Conservation (phyloP, 2,797 vertebrate genomes). For the Rhinatrema bivittatum region DNA sequence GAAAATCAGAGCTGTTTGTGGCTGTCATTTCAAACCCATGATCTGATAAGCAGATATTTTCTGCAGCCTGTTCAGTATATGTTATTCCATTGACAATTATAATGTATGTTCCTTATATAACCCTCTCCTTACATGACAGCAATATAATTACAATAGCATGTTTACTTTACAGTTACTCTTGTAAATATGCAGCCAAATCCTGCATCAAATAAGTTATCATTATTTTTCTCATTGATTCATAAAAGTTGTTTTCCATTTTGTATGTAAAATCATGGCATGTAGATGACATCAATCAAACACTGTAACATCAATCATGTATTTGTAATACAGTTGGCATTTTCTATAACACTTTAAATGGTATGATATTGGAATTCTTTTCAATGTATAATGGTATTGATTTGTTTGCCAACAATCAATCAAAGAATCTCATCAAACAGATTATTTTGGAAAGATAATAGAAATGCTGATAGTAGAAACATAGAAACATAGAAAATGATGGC, state of each 20-base stretch:
- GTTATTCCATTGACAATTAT: no score
- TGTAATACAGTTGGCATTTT: conserved; percentile 18
- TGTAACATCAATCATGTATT: conserved; percentile 26
- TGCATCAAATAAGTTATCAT: background rate
- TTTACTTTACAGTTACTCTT: no score
- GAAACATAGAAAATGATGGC: no score
- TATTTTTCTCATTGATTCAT: no score
- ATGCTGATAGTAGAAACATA: conserved; percentile 16
- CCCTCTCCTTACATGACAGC: no score
- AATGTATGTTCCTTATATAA: no score
- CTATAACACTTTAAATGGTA: conserved; percentile 16
- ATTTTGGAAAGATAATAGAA: conserved; percentile 2
- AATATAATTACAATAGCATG: no score
- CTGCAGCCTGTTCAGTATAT: no score
- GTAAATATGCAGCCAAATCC: no score
- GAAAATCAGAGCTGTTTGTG: no score
- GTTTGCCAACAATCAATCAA: conserved; percentile 26
- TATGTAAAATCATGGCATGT: conserved; percentile 10
- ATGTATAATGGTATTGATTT: conserved; percentile 23
- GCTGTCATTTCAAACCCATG: no score
- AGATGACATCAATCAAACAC: conserved; percentile 34
- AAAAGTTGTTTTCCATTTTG: conserved; percentile 3
- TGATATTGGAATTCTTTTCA: conserved; percentile 21
- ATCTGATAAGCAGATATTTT: no score
- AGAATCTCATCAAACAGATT: conserved; percentile 9